phyloP scores from a whole-genome alignment of 2,113 vertebrate genomes.

The Aleadryas rufinucha region DNA sequence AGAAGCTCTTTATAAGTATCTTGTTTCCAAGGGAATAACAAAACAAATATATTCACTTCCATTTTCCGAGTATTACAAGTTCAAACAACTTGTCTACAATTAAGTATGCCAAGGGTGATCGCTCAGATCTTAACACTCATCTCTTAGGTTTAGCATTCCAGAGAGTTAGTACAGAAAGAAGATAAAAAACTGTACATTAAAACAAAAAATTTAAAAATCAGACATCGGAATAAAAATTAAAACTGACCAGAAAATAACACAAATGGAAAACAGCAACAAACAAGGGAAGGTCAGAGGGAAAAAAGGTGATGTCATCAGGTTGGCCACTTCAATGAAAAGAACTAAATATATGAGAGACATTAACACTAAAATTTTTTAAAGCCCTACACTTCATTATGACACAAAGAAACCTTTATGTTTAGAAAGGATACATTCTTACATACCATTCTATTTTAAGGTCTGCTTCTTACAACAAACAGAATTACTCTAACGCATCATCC shows the following conservation, averaged over 20 bases:
- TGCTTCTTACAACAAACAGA: background rate
- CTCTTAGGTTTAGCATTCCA: background rate
- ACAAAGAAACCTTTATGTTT: background rate
- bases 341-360: background rate
- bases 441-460: background rate
- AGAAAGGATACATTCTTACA: background rate
- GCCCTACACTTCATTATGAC: background rate
- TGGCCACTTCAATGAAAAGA: background rate
- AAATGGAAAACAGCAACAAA: background rate
- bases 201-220: background rate
- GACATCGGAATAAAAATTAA: background rate
- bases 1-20: conserved; percentile 16
- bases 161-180: background rate
- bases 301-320: background rate
- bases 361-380: background rate
- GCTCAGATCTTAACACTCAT: background rate
- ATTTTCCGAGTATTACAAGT: conserved; percentile 28
- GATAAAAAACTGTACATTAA: background rate
- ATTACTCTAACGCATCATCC: background rate
- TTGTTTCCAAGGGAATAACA: background rate
- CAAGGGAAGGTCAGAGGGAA: background rate
- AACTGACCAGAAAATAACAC: background rate
- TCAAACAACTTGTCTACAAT: conserved; percentile 15
- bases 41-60: conserved; percentile 23
- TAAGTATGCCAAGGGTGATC: background rate